These are phyloP conservation scores for Timema podura DNA, from an alignment of 2,888 invertebrate species.

Conservation along the genomic window DNA sequence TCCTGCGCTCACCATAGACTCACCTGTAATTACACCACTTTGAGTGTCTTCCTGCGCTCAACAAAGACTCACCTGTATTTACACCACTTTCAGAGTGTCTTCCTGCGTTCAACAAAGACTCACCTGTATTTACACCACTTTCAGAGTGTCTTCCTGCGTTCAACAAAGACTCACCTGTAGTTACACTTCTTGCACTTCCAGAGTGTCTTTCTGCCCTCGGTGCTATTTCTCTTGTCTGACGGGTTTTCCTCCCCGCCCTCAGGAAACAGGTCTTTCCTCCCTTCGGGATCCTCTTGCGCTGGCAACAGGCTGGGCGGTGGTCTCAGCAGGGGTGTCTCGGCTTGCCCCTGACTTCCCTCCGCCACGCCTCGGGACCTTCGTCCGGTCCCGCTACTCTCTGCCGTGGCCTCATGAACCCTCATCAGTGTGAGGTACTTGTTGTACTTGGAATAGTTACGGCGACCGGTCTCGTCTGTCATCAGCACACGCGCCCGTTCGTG, in stretches of 20 bases:
- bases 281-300: conserved; percentile 13
- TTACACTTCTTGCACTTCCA: conserved; percentile 91
- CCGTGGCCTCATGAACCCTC: conserved; percentile 43
- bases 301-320: conserved; percentile 29
- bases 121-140: not conserved
- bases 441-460: conserved; percentile 89
- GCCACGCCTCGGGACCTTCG: conserved; percentile 23
- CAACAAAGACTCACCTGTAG: conserved; percentile 61
- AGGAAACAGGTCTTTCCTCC: conserved; percentile 12
- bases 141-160: not conserved
- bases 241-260: conserved; percentile 4
- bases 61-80: too few species aligned
- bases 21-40: conserved; percentile 83
- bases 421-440: conserved; percentile 80
- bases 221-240: conserved; percentile 27
- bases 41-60: too few species aligned
- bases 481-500: conserved; percentile 78
- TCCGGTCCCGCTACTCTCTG: conserved; percentile 30
- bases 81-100: too few species aligned
- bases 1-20: conserved; percentile 38
- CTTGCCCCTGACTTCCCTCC: conserved; percentile 19
- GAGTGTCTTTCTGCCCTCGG: conserved; percentile 58
- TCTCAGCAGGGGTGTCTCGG: conserved; percentile 6
- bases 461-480: conserved; percentile 87
- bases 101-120: too few species aligned